phyloP scores from a whole-genome alignment of 2,113 vertebrate species.

The Parus major region DNA sequence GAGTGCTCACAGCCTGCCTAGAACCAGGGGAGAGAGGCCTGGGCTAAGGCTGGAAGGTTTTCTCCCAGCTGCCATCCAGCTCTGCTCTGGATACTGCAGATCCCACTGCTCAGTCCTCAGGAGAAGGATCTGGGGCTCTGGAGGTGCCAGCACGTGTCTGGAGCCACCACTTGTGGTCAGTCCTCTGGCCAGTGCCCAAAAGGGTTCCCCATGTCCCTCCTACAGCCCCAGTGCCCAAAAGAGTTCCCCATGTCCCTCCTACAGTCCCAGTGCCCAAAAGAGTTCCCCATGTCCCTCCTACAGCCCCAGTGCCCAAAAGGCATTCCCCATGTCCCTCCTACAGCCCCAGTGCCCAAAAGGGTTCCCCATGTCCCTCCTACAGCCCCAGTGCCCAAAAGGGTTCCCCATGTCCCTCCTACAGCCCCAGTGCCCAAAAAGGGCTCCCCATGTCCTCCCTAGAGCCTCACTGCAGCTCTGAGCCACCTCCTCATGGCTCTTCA shows the following conservation, averaged over 20 bases:
- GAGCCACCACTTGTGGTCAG: fast-evolving
- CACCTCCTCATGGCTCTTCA: fast-evolving
- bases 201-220: background rate
- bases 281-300: background rate
- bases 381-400: background rate
- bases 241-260: fast-evolving
- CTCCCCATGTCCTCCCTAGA: background rate
- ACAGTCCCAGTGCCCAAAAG: background rate
- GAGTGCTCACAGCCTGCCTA: background rate
- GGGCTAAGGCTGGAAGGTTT: background rate
- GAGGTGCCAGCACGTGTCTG: fast-evolving
- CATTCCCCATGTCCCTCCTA: background rate
- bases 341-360: background rate
- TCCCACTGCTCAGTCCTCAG: background rate
- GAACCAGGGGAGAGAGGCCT: background rate
- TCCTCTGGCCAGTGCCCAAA: background rate
- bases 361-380: fast-evolving
- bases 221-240: background rate
- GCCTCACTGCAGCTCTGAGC: background rate
- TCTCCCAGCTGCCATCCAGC: background rate
- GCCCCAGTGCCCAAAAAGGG: background rate
- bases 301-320: background rate
- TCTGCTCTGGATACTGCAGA: background rate
- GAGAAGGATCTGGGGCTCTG: background rate
- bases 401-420: background rate